Conservation (phyloP, 2,888 invertebrate genomes). For the Agrotis segetum region DNA sequence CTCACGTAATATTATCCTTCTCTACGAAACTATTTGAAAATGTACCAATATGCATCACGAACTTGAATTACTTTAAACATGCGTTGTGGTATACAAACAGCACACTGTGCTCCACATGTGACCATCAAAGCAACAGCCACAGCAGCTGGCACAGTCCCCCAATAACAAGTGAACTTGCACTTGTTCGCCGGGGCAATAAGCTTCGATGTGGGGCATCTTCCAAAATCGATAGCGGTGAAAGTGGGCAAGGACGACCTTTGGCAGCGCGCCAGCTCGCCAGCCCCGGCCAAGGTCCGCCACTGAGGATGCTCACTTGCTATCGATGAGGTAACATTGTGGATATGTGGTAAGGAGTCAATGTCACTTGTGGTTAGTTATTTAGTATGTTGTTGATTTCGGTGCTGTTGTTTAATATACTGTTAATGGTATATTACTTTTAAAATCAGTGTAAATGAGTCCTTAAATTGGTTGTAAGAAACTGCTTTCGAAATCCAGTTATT, state of each 20-base stretch:
- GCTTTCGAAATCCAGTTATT: not conserved
- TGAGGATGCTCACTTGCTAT: conserved; percentile 47
- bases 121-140: conserved; percentile 3
- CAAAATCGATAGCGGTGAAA: conserved; percentile 72
- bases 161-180: conserved; percentile 58
- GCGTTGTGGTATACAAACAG: conserved; percentile 2
- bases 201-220: conserved; percentile 61
- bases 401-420: not conserved
- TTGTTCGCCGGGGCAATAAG: conserved; percentile 52
- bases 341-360: conserved; percentile 4
- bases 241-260: conserved; percentile 69
- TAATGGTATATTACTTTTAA: too few relatives aligned
- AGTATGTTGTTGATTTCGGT: not conserved
- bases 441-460: too few relatives aligned
- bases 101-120: not conserved
- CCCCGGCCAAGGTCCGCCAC: conserved; percentile 62
- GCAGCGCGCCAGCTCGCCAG: conserved; percentile 66
- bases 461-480: not conserved
- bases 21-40: not conserved
- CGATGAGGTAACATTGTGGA: conserved; percentile 41
- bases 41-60: not conserved
- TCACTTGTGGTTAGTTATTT: conserved; percentile 8
- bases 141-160: conserved; percentile 33
- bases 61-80: conserved; percentile 5
- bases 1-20: not conserved